Percentiles rank a stretch among this genome's conserved stretches.
Evolutionary conservation across 2,888 invertebrate species (phyloP).

Genomic region (Dexiosoma caninum): DNA sequence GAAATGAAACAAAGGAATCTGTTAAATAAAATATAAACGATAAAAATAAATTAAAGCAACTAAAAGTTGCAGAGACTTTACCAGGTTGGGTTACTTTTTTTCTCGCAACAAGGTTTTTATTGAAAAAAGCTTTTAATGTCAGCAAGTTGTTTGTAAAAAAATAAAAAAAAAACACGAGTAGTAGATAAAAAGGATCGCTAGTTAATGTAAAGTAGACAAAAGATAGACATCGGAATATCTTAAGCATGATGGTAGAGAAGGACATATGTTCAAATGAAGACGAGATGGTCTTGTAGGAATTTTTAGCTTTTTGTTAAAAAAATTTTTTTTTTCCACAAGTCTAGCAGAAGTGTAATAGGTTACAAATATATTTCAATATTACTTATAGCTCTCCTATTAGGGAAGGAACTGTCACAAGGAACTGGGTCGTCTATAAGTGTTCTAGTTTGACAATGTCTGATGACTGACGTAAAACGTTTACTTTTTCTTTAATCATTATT

Average conservation of each 20-base stretch:
- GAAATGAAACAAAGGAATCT: constrained; percentile 41
- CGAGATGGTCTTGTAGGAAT: background rate
- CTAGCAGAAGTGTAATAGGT: too few species aligned
- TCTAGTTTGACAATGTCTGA: too few species aligned
- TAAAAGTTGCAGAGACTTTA: constrained; percentile 17
- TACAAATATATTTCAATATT: too few species aligned
- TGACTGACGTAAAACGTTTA: too few species aligned
- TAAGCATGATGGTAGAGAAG: background rate
- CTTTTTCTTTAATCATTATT: too few species aligned
- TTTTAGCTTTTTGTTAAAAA: background rate
- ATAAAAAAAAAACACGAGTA: constrained; percentile 15
- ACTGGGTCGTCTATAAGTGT: too few species aligned
- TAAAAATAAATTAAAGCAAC: constrained; percentile 23
- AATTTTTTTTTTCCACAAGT: background rate
- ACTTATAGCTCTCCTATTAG: too few species aligned
- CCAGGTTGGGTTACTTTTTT: background rate
- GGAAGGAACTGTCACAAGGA: too few species aligned
- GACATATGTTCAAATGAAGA: background rate
- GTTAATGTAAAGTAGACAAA: background rate
- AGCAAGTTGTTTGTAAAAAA: constrained; percentile 43
- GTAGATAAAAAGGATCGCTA: constrained; percentile 14
- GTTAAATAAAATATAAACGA: constrained; percentile 33
- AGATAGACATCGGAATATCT: background rate
- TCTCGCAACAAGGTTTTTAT: background rate
- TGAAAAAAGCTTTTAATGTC: constrained; percentile 44